Evolutionary conservation across 53 echinoderm and acorn worm species (phyloP), one percentile per base, ranked within the genome.

Genomic region (Hippasteria phrygiana): DNA sequence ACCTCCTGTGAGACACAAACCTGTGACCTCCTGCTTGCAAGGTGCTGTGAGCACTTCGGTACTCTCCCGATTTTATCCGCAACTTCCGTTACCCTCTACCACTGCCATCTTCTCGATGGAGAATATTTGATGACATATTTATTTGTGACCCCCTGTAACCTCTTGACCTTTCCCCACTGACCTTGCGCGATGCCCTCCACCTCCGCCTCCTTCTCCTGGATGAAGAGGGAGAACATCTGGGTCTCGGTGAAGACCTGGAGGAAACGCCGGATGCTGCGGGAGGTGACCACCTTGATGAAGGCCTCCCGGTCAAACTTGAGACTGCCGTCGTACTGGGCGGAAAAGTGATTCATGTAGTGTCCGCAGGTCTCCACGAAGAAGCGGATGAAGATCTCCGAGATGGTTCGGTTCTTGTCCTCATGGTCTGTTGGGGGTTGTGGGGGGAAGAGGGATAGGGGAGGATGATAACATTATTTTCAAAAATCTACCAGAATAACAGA

Each of bases 141-240:
- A n/a, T n/a, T n/a, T n/a, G n/a, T n/a, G n/a, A n/a, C n/a, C n/a
- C n/a, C n/a, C n/a, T n/a, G n/a, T n/a, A n/a, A n/a, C n/a, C n/a
- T n/a, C 20, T n/a, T 63, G 9, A 28, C 4, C 63, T 20, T 12
- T 0, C 8, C 8, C 48, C 9, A 63, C 75, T 82, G 77, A 98
- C 98, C 95, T 94, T 98, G 98, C 27, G 84, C 51, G 26, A 96
- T 93, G 43, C 95, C 94, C 72, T 95, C 92, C 1, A 87, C 92
- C 64, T 96, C 95, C 2, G 90, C 43, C 50, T 98, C 98, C 45
- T 96, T 95, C 90, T 98, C 98, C 80, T 98, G 98, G 48, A 98
- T 98, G 80, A 98, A 98, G 32, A 98, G 78, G 4, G 98, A 96
- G 90, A 98, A 98, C 98, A 98, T 98, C 90, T 98, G 98, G 12